These are phyloP conservation scores for Sebastes oblongus DNA, from an alignment of 2,797 vertebrate genomes.

Conservation along the genomic window DNA sequence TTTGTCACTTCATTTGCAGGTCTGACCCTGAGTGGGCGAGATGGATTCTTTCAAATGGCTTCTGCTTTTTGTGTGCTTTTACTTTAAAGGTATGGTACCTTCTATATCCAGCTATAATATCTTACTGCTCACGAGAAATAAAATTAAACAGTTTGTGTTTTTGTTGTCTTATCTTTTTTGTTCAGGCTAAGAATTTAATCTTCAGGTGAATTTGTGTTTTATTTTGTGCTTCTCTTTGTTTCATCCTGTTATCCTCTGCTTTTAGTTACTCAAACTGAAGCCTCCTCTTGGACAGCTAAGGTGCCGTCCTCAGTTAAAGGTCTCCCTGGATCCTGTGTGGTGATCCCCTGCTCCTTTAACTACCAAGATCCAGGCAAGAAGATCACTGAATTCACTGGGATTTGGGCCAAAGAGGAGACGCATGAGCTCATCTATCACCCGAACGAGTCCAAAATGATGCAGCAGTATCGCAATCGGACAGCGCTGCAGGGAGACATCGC, in stretches of 20 bases:
- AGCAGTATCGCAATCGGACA: conserved; percentile 44
- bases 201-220: not conserved
- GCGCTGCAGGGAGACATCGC: conserved; percentile 64
- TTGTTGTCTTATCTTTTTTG: not conserved
- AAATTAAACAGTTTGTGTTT: not conserved
- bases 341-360: conserved; percentile 75
- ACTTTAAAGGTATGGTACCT: conserved; percentile 32
- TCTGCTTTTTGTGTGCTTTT: conserved; percentile 39
- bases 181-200: not conserved
- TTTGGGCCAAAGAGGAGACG: conserved; percentile 43
- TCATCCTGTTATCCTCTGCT: not conserved
- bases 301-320: conserved; percentile 63
- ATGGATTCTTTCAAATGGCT: conserved; percentile 39
- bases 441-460: not conserved
- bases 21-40: not conserved
- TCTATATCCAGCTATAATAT: not conserved
- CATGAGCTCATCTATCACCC: conserved; percentile 51
- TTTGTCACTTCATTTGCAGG: conserved; percentile 18
- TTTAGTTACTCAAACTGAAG: conserved; percentile 46
- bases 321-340: conserved; percentile 74
- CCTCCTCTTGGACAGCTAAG: conserved; percentile 56
- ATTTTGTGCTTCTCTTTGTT: not conserved
- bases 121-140: not conserved
- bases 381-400: conserved; percentile 40
- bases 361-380: conserved; percentile 34